These are phyloP conservation scores for Paratilapia polleni DNA, from an alignment of 2,113 vertebrate species.

Conservation along the genomic window DNA sequence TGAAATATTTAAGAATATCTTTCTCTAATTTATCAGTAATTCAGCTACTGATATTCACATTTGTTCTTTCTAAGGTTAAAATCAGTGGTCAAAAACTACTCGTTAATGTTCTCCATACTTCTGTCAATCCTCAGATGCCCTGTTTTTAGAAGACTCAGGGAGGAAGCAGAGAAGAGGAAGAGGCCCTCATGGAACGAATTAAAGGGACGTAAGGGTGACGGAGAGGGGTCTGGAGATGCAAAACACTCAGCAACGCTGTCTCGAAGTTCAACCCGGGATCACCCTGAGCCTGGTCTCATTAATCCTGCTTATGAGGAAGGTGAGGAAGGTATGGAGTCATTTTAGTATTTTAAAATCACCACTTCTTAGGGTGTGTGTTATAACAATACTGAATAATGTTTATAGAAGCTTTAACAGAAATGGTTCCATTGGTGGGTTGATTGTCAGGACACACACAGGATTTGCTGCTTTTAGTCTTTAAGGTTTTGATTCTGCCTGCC, in stretches of 20 bases:
- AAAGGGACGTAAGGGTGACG: slow-evolving; percentile 77
- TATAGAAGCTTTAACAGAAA: slow-evolving; percentile 40
- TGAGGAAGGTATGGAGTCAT: slow-evolving; percentile 85
- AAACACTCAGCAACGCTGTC: slow-evolving; percentile 65
- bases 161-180: slow-evolving; percentile 84
- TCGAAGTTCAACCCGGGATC: slow-evolving; percentile 60
- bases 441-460: slow-evolving; percentile 11
- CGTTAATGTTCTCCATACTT: neutral
- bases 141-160: slow-evolving; percentile 85
- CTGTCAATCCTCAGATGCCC: slow-evolving; percentile 81
- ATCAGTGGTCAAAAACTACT: neutral
- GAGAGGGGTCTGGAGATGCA: slow-evolving; percentile 74
- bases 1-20: neutral
- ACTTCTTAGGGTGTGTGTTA: neutral
- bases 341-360: neutral
- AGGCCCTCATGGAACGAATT: slow-evolving; percentile 81
- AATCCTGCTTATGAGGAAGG: slow-evolving; percentile 91
- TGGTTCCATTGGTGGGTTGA: slow-evolving; percentile 27
- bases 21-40: neutral
- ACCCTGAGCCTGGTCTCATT: slow-evolving; percentile 86
- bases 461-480: slow-evolving; percentile 25
- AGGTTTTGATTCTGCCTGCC: slow-evolving; percentile 37
- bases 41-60: neutral
- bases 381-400: slow-evolving; percentile 11
- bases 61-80: slow-evolving; percentile 6